phyloP scores from a whole-genome alignment of 2,113 vertebrate genomes.

The Mungos mungo region DNA sequence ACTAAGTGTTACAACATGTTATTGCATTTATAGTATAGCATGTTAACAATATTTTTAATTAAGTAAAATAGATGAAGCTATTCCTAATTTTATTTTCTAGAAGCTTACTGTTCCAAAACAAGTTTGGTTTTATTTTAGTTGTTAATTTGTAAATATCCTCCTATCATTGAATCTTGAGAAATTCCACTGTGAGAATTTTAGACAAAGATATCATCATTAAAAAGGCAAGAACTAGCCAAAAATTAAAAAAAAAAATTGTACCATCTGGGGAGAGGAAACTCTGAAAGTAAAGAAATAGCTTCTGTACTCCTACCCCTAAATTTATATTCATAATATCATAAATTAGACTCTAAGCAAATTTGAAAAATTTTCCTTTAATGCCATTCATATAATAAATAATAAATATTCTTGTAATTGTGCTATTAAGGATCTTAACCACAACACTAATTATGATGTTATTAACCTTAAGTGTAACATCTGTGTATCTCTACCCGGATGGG shows the following conservation, averaged over 20 bases:
- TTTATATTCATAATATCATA: background rate
- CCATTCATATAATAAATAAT: slow-evolving; percentile 68
- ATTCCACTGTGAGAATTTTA: background rate
- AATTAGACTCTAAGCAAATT: slow-evolving; percentile 26
- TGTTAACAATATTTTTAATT: background rate
- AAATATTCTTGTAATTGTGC: slow-evolving; percentile 63
- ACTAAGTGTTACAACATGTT: background rate
- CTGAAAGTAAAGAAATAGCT: background rate
- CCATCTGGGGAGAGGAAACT: background rate
- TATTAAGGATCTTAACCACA: slow-evolving; percentile 66
- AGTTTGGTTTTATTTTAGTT: background rate
- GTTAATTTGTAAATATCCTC: background rate
- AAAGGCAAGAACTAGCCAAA: background rate
- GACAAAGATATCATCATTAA: background rate
- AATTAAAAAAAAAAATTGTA: background rate
- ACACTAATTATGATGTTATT: slow-evolving; percentile 66
- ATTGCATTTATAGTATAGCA: background rate
- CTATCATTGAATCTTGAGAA: background rate
- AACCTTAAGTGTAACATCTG: slow-evolving; percentile 50
- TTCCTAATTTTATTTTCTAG: background rate
- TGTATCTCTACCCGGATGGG: slow-evolving; percentile 33
- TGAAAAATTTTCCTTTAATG: slow-evolving; percentile 38
- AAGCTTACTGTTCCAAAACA: background rate
- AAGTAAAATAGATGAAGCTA: background rate
- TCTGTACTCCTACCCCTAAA: background rate